Evolutionary conservation across 2,888 invertebrate species (phyloP), one percentile per base, ranked within the genome.

Genomic region (Patella caerulea): DNA sequence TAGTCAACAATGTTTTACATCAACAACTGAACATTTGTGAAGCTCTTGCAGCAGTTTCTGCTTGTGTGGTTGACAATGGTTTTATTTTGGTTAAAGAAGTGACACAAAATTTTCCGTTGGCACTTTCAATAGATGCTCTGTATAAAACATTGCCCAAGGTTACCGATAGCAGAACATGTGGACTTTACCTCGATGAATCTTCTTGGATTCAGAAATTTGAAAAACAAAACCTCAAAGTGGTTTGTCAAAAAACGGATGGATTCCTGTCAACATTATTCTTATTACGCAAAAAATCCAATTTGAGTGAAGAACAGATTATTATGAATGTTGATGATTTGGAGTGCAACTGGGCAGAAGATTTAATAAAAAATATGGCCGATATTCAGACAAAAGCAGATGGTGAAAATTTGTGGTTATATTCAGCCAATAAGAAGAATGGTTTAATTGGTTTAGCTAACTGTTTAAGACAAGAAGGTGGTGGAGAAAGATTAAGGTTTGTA

Each of bases 401-500:
- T 78, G 88, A 91, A 77, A 92, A 91, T 72, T 86, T 93, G 65
- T 93, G 93, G 93, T 85, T 96, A 59, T 94, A 95, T 76, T 94
- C 95, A 78, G 94, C 95, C 71, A 94, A 95, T 86, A 93, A 94
- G 79, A 91, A 93, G 52, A 94, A 94, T 90, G 98, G 99, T 17
- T 93, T 96, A 82, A 93, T 98, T 78, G 99, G 99, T 72, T 93
- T 99, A 90, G 95, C 96, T 88, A 95, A 97, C 90, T 99, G 99
- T 92, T 93, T 99, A 84, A 95, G 95, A 88, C 95, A 94, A 86
- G 98, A 98, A 93, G 94, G 95, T 9, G 97, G 97, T 83, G 97
- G 97, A 29, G 93, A 93, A 78, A 94, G 94, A 85, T 94, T 96
- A 69, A 94, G 97, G 89, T 94, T 94, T 73, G 75, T 72, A 12